Evolutionary conservation across 2,888 invertebrate genomes (phyloP), one percentile per base, ranked within the genome.

Genomic region (Tipula unca): DNA sequence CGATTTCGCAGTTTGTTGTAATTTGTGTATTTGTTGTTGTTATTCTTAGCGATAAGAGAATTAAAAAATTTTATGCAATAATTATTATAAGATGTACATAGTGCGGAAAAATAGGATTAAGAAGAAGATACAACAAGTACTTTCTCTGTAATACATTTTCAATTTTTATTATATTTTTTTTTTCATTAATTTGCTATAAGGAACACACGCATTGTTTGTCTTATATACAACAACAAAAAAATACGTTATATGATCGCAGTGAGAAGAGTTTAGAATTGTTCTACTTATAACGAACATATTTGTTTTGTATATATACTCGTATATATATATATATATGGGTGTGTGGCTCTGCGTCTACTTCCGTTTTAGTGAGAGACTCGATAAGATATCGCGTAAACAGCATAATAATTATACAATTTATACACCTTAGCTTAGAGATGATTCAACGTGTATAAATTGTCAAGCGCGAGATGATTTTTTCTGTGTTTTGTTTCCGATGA

Each of bases 81-180:
- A 69, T 25, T 69, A 69, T 69, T 20, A 69, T 69, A 8, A 25
- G 20, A 25, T 25, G 69, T 3, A 25, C 69, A 25, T 20, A 25
- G 69, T 69, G 20, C 25, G 69, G 69, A 8, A 13, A 69, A 25
- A 14, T 25, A 14, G 25, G 20, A 69, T 10, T 69, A 69, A 69
- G 25, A 69, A 69, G 69, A 69, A 69, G 69, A 69, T 69, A 25
- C 69, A n/a, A n/a, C n/a, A 10, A 69, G 25, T 69, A 69, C 69
- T 69, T 69, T 69, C 69, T 69, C 69, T 69, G 69, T 69, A 69
- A 69, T 69, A 69, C 69, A 69, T 69, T 69, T 69, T 69, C 48
- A n/a, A 54, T 54, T 54, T 54, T 54, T 32, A 3, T 48, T 48
- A 48, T 6, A 39, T 39, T 39, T 39, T n/a, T 48, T 48, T 48